These are phyloP conservation scores for Strigamia crassipes DNA, from an alignment of 2,888 invertebrate genomes.

Conservation along the genomic window DNA sequence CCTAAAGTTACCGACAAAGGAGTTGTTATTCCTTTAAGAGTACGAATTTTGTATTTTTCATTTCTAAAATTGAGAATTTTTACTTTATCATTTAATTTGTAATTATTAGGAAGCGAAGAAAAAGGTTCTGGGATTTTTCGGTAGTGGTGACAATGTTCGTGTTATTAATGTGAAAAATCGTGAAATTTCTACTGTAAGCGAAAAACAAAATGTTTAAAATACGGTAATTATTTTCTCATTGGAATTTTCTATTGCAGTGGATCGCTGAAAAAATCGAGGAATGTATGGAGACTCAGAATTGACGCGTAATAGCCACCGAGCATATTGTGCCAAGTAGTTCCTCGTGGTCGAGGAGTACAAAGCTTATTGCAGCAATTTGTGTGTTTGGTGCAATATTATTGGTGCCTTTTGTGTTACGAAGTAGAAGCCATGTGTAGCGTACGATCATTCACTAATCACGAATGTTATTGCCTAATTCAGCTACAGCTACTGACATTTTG, in stretches of 20 bases:
- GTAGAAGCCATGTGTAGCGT: neutral
- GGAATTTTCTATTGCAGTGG: neutral
- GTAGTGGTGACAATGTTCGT: constrained; percentile 68
- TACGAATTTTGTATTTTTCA: constrained; percentile 50
- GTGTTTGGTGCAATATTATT: constrained; percentile 12
- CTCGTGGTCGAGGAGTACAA: neutral
- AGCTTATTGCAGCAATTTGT: neutral
- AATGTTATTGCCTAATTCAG: neutral
- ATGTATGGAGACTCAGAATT: neutral
- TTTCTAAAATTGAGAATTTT: neutral
- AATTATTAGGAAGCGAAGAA: constrained; percentile 57
- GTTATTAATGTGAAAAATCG: constrained; percentile 60
- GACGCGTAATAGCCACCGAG: neutral
- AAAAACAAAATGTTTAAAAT: neutral
- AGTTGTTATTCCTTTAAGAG: constrained; percentile 62
- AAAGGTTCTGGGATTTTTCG: constrained; percentile 69
- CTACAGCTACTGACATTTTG: neutral
- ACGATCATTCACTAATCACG: neutral
- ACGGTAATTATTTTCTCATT: neutral
- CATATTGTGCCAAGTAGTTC: neutral
- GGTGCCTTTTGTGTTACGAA: neutral
- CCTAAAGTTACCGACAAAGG: constrained; percentile 73
- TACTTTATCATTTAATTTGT: constrained; percentile 59
- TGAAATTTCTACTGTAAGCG: constrained; percentile 26
- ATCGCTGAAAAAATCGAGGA: constrained; percentile 19